A percentile compares a stretch with the other conserved stretches of the same genome.
Conservation (phyloP, 35 echinoderm and acorn worm genomes). For the Apostichopus parvimensis region DNA sequence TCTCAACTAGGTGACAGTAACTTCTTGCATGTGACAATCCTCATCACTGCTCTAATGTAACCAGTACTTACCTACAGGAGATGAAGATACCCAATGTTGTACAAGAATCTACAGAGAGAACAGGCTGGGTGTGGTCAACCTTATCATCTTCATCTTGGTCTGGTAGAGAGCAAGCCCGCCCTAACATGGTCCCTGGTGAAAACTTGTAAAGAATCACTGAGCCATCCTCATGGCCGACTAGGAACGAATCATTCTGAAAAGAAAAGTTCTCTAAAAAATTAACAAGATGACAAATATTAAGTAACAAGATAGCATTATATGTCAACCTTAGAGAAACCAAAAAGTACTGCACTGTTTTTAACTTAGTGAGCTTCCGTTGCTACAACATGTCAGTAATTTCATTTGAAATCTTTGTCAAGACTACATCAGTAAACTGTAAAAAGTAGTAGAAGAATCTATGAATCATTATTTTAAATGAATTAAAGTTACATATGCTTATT, state of each 20-base stretch:
- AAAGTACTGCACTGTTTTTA: too few species aligned
- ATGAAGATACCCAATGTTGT: slow-evolving; percentile 61
- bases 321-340: too few species aligned
- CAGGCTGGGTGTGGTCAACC: slow-evolving; percentile 66
- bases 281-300: neutral
- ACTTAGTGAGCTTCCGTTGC: too few species aligned
- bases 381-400: too few species aligned
- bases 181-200: neutral
- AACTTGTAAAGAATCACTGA: slow-evolving; percentile 56
- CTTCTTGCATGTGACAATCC: too few species aligned
- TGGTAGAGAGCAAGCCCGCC: neutral
- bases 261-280: slow-evolving; percentile 33
- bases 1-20: too few species aligned
- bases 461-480: too few species aligned
- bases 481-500: too few species aligned
- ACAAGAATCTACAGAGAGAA: slow-evolving; percentile 80
- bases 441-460: too few species aligned
- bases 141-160: neutral
- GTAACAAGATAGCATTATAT: too few species aligned
- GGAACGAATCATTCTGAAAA: slow-evolving; percentile 67
- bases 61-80: slow-evolving; percentile 80
- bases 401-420: too few species aligned
- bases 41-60: neutral
- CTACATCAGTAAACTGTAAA: neutral
- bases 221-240: slow-evolving; percentile 83